phyloP scores from a whole-genome alignment of 2,113 vertebrate genomes.

The Phalacrocorax brasilianus region DNA sequence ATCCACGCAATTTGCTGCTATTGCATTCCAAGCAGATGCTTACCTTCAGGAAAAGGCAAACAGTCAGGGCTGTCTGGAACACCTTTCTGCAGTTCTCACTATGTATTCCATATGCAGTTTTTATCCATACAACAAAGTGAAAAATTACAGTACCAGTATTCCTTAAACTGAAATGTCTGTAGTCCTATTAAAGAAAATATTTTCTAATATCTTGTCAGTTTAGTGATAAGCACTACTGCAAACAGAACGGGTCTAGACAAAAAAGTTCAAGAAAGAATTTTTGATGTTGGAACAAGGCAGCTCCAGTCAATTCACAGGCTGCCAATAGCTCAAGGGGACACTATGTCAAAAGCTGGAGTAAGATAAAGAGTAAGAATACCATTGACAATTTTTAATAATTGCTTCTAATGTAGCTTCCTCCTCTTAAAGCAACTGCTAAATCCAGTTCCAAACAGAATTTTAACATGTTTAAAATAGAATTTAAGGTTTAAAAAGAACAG shows the following conservation, averaged over 20 bases:
- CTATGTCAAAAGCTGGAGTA: not conserved
- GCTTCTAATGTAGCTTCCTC: not conserved
- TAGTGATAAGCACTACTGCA: not conserved
- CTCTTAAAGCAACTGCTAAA: not conserved
- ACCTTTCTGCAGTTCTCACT: not conserved
- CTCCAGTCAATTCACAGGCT: not conserved
- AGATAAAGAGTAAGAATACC: not conserved
- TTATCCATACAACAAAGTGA: not conserved
- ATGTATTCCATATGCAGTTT: not conserved
- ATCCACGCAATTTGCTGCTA: constrained; percentile 95
- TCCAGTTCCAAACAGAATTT: not conserved
- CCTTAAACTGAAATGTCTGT: not conserved
- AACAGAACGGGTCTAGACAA: not conserved
- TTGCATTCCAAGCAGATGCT: constrained; percentile 99
- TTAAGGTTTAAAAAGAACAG: not conserved
- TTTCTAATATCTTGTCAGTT: not conserved
- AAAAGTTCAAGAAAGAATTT: not conserved
- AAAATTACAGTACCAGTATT: not conserved
- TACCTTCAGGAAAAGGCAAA: constrained; percentile 77
- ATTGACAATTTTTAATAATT: not conserved
- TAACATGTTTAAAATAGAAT: not conserved
- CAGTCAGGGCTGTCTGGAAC: not conserved
- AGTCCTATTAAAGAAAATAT: not conserved
- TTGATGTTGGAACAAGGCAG: not conserved
- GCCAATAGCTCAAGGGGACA: not conserved